These are phyloP conservation scores for Operophtera brumata DNA, from an alignment of 2,888 invertebrate species.

Conservation along the genomic window DNA sequence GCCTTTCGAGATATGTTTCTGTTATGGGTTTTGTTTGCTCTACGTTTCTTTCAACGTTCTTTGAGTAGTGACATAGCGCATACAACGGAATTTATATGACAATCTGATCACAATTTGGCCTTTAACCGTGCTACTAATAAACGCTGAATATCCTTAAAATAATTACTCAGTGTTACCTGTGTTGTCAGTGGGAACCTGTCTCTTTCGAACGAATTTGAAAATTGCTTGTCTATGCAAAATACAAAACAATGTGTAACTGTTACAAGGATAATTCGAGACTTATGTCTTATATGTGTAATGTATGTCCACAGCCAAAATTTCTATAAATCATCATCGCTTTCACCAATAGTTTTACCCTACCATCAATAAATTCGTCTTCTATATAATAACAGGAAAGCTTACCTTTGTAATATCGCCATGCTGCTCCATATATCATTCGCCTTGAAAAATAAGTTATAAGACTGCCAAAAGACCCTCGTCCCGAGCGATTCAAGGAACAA, in stretches of 20 bases:
- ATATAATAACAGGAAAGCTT: slow-evolving; percentile 17
- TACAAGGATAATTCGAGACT: no score
- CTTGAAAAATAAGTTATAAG: slow-evolving; percentile 60
- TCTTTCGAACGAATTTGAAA: no score
- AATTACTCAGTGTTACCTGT: no score
- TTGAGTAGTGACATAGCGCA: not conserved
- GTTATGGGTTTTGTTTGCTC: slow-evolving; percentile 4
- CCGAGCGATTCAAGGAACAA: slow-evolving; percentile 52
- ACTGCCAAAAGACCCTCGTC: slow-evolving; percentile 54
- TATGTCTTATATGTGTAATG: no score
- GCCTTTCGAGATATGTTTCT: slow-evolving; percentile 6
- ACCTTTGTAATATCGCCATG: slow-evolving; percentile 27
- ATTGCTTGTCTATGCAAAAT: no score
- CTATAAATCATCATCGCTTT: not conserved
- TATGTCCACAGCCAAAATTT: not conserved
- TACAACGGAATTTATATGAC: not conserved
- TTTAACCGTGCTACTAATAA: no score
- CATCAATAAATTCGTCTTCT: not conserved
- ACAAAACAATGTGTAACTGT: no score
- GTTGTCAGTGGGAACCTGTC: no score
- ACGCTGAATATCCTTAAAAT: no score
- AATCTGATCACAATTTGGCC: no score
- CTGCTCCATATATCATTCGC: slow-evolving; percentile 46
- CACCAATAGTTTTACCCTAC: not conserved
- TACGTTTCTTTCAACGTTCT: not conserved